Percentiles rank a stretch among this genome's conserved stretches.
These are phyloP conservation scores for Sarcophaga carnaria DNA, from an alignment of 2,888 invertebrate genomes.

Conservation along the genomic window DNA sequence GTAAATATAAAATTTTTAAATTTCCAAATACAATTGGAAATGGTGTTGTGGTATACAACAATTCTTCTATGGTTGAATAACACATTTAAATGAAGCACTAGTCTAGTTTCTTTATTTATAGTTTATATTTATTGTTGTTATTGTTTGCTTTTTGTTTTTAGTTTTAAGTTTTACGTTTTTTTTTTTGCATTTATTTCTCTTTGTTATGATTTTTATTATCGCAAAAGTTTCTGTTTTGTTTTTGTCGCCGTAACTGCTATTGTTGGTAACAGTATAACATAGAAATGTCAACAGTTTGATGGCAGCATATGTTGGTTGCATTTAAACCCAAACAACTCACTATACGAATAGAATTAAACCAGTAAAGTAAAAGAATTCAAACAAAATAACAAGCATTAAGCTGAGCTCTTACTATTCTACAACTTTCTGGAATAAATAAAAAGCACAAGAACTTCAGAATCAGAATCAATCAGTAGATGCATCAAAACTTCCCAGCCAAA, in stretches of 20 bases:
- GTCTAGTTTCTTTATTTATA: slow-evolving; percentile 51
- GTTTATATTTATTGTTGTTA: slow-evolving; percentile 6
- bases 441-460: too few species aligned
- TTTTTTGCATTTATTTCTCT: neutral
- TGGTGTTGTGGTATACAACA: neutral
- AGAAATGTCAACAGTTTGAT: slow-evolving; percentile 62
- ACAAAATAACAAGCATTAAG: too few species aligned
- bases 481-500: too few species aligned
- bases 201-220: neutral
- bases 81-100: slow-evolving; percentile 62
- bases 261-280: slow-evolving; percentile 40
- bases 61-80: neutral
- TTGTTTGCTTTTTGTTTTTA: neutral
- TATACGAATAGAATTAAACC: too few species aligned
- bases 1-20: too few species aligned
- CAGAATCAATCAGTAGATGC: too few species aligned
- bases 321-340: too few species aligned
- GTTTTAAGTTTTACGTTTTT: neutral
- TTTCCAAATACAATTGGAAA: neutral
- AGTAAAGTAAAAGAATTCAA: too few species aligned
- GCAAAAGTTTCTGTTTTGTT: neutral
- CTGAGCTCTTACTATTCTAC: too few species aligned
- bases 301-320: slow-evolving; percentile 40
- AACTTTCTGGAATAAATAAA: too few species aligned
- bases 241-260: neutral